Evolutionary conservation across 2,113 vertebrate species (phyloP).

Genomic region (Phyllostomus discolor): DNA sequence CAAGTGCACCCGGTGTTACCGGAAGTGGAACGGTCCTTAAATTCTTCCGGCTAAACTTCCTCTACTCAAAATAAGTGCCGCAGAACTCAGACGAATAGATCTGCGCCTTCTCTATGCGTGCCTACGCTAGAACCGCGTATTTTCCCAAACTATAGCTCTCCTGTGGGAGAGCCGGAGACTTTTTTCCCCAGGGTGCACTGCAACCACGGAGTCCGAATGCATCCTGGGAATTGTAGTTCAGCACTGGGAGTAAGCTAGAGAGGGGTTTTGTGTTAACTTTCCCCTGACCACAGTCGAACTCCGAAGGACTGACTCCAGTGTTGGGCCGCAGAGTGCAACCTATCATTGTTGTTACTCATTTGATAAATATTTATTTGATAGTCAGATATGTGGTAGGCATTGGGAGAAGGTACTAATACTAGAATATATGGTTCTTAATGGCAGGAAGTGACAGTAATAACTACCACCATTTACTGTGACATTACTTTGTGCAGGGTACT

Average conservation of each 20-base stretch:
- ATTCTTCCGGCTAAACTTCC: background rate
- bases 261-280: rapidly evolving
- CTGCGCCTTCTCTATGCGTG: background rate
- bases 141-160: background rate
- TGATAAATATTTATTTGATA: background rate
- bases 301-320: rapidly evolving
- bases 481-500: background rate
- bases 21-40: conserved; percentile 15
- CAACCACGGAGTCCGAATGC: background rate
- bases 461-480: background rate
- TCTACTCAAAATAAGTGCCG: background rate
- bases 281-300: rapidly evolving
- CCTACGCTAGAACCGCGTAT: rapidly evolving
- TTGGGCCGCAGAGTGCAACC: background rate
- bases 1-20: background rate
- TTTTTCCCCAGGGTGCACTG: background rate
- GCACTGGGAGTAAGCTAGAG: rapidly evolving
- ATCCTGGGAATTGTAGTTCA: conserved; percentile 38
- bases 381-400: background rate
- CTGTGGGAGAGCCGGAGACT: background rate
- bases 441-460: background rate
- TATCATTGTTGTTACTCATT: background rate
- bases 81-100: rapidly evolving
- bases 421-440: background rate
- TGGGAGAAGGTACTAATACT: background rate